These are phyloP conservation scores for Tetranychus piercei DNA, from an alignment of 2,888 invertebrate species.

Conservation along the genomic window DNA sequence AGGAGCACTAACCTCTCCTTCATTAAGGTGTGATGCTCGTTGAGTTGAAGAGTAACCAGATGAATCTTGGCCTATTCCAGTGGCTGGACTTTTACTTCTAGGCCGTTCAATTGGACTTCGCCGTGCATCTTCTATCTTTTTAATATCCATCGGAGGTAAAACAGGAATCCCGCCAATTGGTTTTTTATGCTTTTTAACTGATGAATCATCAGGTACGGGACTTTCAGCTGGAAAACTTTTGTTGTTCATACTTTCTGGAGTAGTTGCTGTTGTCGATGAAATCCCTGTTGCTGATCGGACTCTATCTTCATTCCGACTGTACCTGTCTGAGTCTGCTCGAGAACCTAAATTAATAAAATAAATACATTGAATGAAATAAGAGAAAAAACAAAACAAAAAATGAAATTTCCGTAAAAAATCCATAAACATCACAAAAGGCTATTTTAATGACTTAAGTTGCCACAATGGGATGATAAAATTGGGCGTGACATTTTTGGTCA, in stretches of 20 bases:
- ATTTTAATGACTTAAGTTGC: too few relatives aligned
- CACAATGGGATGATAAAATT: too few relatives aligned
- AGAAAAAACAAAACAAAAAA: too few relatives aligned
- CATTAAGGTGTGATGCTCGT: too few relatives aligned
- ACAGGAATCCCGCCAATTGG: slow-evolving; percentile 66
- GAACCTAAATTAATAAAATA: background rate
- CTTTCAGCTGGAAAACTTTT: slow-evolving; percentile 15
- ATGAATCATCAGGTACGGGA: slow-evolving; percentile 11
- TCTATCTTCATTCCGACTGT: background rate
- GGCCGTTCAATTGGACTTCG: slow-evolving; percentile 40
- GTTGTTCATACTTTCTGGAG: slow-evolving; percentile 17
- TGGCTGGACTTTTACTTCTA: slow-evolving; percentile 16
- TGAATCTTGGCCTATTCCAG: background rate
- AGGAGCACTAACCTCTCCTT: too few relatives aligned
- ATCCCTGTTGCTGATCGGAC: background rate
- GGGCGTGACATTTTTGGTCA: too few relatives aligned
- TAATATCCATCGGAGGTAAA: slow-evolving; percentile 44
- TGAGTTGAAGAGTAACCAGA: too few relatives aligned
- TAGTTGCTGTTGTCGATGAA: slow-evolving; percentile 16
- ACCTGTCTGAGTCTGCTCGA: background rate
- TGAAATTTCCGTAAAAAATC: too few relatives aligned
- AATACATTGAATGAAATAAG: too few relatives aligned
- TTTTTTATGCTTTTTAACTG: slow-evolving; percentile 34
- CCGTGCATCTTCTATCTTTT: slow-evolving; percentile 23
- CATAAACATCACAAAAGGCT: too few relatives aligned